These are phyloP conservation scores for Orchestia grillus DNA, from an alignment of 1,140 invertebrate species.

Conservation along the genomic window DNA sequence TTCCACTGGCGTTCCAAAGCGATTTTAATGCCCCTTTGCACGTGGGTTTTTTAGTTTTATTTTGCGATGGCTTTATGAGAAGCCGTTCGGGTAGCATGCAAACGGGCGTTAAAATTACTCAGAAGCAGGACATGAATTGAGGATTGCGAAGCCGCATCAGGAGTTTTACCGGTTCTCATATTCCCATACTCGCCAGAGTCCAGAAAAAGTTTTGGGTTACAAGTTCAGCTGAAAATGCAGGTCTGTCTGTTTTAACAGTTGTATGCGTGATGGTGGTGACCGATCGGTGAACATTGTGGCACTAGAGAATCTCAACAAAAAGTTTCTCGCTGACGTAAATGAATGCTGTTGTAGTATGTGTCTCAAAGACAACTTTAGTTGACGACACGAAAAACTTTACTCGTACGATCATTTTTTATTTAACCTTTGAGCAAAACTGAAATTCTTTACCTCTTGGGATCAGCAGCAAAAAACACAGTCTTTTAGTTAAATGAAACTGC, in stretches of 20 bases:
- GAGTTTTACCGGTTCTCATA: neutral
- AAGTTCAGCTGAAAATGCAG: neutral
- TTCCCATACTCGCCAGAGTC: conserved; percentile 30
- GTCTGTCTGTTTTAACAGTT: neutral
- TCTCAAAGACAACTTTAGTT: too few species aligned
- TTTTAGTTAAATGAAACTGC: too few species aligned
- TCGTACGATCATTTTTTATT: too few species aligned
- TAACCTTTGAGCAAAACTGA: too few species aligned
- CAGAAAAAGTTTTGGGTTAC: neutral
- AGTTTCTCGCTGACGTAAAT: too few species aligned
- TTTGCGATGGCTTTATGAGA: neutral
- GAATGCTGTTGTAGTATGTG: too few species aligned
- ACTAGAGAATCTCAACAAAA: too few species aligned
- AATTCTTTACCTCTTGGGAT: too few species aligned
- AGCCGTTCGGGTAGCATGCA: neutral
- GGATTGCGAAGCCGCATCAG: neutral
- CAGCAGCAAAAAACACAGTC: too few species aligned
- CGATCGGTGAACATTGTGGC: too few species aligned
- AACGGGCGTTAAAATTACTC: neutral
- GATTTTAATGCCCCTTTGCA: too few species aligned
- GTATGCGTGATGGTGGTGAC: neutral
- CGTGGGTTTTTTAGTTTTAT: neutral
- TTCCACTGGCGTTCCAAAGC: neutral
- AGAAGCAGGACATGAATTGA: neutral
- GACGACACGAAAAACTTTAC: too few species aligned